A percentile compares a stretch with the other conserved stretches of the same genome.
phyloP scores from a whole-genome alignment of 2,888 invertebrate genomes.

The Galeruca laticollis region DNA sequence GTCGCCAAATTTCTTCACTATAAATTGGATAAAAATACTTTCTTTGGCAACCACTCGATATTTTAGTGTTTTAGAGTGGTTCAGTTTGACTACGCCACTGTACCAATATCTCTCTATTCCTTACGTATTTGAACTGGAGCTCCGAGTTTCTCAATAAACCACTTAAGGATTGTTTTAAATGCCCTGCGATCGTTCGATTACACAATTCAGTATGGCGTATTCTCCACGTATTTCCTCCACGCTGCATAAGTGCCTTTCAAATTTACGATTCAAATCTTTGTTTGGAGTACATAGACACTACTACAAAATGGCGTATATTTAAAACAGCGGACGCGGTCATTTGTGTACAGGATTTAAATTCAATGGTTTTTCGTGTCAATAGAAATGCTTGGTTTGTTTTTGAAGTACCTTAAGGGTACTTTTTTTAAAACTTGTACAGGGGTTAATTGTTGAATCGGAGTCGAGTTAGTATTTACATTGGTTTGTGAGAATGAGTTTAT shows the following conservation, averaged over 20 bases:
- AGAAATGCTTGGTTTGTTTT: slow-evolving; percentile 21
- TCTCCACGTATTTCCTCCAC: slow-evolving; percentile 36
- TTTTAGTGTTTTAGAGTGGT: slow-evolving; percentile 10
- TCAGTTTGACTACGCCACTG: not conserved
- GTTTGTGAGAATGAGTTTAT: not conserved
- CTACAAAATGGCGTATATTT: slow-evolving; percentile 24
- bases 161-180: slow-evolving; percentile 45
- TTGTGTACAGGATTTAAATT: slow-evolving; percentile 23
- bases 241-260: slow-evolving; percentile 37
- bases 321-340: slow-evolving; percentile 20
- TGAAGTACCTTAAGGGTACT: slow-evolving; percentile 14
- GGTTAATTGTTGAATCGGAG: slow-evolving; percentile 7
- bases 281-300: slow-evolving; percentile 14
- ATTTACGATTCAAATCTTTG: slow-evolving; percentile 40
- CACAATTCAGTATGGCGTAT: slow-evolving; percentile 42
- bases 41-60: too few species aligned
- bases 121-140: slow-evolving; percentile 27
- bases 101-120: slow-evolving; percentile 20
- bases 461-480: slow-evolving; percentile 2
- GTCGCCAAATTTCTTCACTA: too few species aligned
- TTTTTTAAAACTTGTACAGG: not conserved
- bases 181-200: slow-evolving; percentile 45
- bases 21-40: too few species aligned
- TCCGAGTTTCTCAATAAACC: slow-evolving; percentile 36
- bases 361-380: slow-evolving; percentile 25